Base-by-base conservation (phyloP, 2,113 vertebrate genomes). In the Ramphastos sulfuratus region DNA sequence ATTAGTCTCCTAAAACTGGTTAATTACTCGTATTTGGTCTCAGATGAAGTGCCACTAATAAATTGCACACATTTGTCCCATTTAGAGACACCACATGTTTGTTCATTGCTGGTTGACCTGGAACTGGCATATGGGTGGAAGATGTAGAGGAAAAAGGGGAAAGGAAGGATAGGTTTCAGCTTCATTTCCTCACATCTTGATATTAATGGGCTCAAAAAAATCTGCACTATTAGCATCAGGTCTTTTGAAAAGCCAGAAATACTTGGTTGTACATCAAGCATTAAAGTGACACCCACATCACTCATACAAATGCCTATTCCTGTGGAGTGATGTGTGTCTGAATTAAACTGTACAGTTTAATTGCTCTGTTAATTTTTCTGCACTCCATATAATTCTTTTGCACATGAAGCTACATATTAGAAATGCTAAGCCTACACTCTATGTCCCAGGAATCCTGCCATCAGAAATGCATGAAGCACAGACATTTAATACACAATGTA, bases 331-430 rank as follows among this genome's bases (percentile, higher is more conserved):
- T 54, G 64, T 54, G 64, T 54, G 54, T 20, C 48, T 65, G 80
- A 82, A 81, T 91, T 56, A 76, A 92, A 93, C 18, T 3, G 19
- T 10, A 6, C 25, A n/a, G 50, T 92, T 91, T 95, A 80, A 54
- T 15, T 28, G 14, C 54, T 91, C 76, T 44, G 80, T 67, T 59
- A 74, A 72, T 82, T 87, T 88, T 83, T 85, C 52, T 48, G 65
- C n/a, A 15, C 85, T 93, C 73, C 60, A 92, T 87, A 86, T 80
- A 96, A 70, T 91, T 92, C 72, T 90, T 79, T 60, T 75, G 50
- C 72, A 81, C 15, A 28, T 48, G 65, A 82, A 90, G 76, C 42
- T 60, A 31, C 30, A 23, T 33, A 77, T 85, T 54, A 82, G 52
- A 84, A 94, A 87, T 72, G 58, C 46, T 15, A 33, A 94, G 31